These are phyloP conservation scores for Diuraphis noxia DNA, from an alignment of 1,140 invertebrate genomes.

Conservation along the genomic window DNA sequence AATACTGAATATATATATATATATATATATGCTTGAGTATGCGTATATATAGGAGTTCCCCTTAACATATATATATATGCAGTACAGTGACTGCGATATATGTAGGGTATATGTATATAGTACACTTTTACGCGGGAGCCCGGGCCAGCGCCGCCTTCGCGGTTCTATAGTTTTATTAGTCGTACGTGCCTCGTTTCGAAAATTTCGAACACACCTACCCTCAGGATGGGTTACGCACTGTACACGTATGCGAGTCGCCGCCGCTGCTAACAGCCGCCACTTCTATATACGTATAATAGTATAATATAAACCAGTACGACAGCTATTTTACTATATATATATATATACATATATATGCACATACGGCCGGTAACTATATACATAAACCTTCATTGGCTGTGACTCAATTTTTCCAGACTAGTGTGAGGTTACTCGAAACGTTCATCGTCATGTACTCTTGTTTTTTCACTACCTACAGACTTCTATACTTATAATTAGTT, in stretches of 20 bases:
- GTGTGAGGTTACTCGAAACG: not conserved
- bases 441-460: not conserved
- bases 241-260: not conserved
- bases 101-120: not conserved
- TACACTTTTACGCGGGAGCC: not conserved
- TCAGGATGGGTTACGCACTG: no score
- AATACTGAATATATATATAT: not conserved
- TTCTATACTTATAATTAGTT: no score
- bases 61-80: not conserved
- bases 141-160: not conserved
- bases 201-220: not conserved
- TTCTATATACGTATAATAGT: not conserved
- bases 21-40: not conserved
- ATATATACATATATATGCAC: no score
- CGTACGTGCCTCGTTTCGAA: constrained; percentile 16
- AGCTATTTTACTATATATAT: not conserved
- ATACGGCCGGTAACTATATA: not conserved
- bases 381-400: not conserved
- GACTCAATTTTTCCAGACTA: not conserved
- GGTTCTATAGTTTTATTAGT: constrained; percentile 18
- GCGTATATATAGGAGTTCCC: no score
- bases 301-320: not conserved
- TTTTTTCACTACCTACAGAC: not conserved
- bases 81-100: not conserved
- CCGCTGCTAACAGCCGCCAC: not conserved